Percentiles rank a stretch among this genome's conserved stretches.
phyloP scores from a whole-genome alignment of 2,113 vertebrate species.

The Scartelaos histophorus region DNA sequence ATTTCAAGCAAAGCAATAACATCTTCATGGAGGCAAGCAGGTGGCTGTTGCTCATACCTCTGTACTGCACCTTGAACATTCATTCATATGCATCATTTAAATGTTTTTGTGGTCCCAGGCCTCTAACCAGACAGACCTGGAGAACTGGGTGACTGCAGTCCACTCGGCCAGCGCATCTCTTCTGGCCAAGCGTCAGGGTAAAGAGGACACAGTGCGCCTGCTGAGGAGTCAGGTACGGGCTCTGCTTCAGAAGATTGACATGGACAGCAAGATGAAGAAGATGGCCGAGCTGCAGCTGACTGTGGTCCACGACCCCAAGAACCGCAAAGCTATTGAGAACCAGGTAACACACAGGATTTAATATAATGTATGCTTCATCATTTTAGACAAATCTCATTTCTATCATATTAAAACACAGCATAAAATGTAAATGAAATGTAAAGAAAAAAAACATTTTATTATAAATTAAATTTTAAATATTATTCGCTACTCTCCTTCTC shows the following conservation, averaged over 20 bases:
- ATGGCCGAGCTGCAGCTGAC: conserved; percentile 96
- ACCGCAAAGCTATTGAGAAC: conserved; percentile 95
- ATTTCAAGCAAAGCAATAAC: too few species aligned
- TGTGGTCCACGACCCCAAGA: conserved; percentile 89
- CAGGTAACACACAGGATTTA: conserved; percentile 80
- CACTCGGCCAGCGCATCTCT: conserved; percentile 95
- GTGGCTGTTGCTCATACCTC: not conserved
- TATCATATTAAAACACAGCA: not conserved
- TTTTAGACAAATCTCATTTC: not conserved
- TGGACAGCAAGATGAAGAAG: conserved; percentile 99
- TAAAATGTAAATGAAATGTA: not conserved
- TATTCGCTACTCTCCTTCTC: not conserved
- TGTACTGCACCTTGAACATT: not conserved
- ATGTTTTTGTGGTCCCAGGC: conserved; percentile 75
- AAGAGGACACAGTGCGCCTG: conserved; percentile 90
- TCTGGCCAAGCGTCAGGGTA: conserved; percentile 92
- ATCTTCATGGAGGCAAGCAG: too few species aligned
- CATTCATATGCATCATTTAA: not conserved
- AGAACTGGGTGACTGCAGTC: conserved; percentile 97
- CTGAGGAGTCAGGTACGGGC: conserved; percentile 87
- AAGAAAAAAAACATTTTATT: too few species aligned
- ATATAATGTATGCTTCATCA: not conserved
- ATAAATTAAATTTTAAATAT: too few species aligned
- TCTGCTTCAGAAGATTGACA: conserved; percentile 95
- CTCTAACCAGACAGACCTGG: conserved; percentile 93